Percentiles rank a stretch among this genome's conserved stretches.
These are phyloP conservation scores for Nymphalis polychloros DNA, from an alignment of 2,888 invertebrate genomes.

Conservation along the genomic window DNA sequence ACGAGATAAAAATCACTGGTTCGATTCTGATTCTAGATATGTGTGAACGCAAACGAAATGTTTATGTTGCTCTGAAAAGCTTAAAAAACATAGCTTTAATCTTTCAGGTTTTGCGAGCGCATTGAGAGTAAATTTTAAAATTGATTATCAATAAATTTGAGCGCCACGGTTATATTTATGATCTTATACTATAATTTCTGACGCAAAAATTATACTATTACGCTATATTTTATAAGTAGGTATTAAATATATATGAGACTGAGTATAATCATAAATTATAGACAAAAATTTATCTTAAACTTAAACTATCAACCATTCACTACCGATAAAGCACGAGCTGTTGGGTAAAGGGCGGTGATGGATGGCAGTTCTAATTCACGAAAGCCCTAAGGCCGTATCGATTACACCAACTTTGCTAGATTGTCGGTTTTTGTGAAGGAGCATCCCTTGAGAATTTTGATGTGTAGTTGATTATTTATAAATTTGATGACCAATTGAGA, in stretches of 20 bases:
- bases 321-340: slow-evolving; percentile 77
- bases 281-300: slow-evolving; percentile 30
- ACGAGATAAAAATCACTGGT: too few relatives aligned
- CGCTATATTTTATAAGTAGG: neutral
- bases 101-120: too few relatives aligned
- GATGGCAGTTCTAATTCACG: slow-evolving; percentile 80
- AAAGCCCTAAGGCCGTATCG: slow-evolving; percentile 81
- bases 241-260: neutral
- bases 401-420: slow-evolving; percentile 72
- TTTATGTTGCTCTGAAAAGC: too few relatives aligned
- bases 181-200: neutral
- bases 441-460: slow-evolving; percentile 61
- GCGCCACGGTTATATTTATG: too few relatives aligned
- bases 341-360: slow-evolving; percentile 79
- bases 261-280: slow-evolving; percentile 14
- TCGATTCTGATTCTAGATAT: too few relatives aligned
- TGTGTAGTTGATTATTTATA: slow-evolving; percentile 38
- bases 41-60: too few relatives aligned
- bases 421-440: slow-evolving; percentile 70
- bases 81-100: too few relatives aligned
- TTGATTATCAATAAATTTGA: too few relatives aligned
- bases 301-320: slow-evolving; percentile 73
- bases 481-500: slow-evolving; percentile 32
- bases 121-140: too few relatives aligned
- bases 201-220: neutral